Conservation (phyloP, 2,797 vertebrate genomes). For the Catamblyrhynchus diadema region DNA sequence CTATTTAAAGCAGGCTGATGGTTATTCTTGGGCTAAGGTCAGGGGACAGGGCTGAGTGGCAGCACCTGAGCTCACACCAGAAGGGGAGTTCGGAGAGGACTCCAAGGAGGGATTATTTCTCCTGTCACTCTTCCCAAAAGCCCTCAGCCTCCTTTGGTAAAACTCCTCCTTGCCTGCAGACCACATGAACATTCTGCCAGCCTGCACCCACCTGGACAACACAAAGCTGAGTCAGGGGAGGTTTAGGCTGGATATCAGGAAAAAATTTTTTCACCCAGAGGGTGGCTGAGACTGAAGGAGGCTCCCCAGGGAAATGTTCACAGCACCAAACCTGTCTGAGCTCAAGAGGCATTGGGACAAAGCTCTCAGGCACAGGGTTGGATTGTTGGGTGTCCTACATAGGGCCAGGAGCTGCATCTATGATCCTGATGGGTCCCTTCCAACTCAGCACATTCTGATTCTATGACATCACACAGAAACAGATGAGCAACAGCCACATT, state of each 20-base stretch:
- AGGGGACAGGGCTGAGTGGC: background rate
- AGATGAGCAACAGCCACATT: background rate
- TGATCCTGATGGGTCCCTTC: background rate
- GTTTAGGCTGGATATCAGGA: background rate
- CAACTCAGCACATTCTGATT: background rate
- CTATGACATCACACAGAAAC: rapidly evolving
- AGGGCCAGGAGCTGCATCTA: background rate
- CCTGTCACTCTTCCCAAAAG: background rate
- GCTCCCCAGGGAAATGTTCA: background rate
- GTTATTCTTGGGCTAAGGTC: constrained; percentile 14
- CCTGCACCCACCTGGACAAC: background rate
- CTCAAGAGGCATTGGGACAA: background rate
- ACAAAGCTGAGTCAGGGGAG: background rate
- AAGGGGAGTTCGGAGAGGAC: background rate
- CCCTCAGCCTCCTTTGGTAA: background rate
- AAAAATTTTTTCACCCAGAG: background rate
- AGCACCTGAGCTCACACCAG: background rate
- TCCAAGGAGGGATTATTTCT: background rate
- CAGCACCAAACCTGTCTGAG: background rate
- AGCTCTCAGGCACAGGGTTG: background rate
- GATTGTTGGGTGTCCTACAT: background rate
- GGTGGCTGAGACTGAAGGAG: background rate
- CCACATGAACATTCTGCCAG: background rate
- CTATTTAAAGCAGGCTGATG: constrained; percentile 24
- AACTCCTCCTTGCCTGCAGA: background rate